Evolutionary conservation across 2,113 vertebrate species (phyloP).

Genomic region (Acanthisitta chloris): DNA sequence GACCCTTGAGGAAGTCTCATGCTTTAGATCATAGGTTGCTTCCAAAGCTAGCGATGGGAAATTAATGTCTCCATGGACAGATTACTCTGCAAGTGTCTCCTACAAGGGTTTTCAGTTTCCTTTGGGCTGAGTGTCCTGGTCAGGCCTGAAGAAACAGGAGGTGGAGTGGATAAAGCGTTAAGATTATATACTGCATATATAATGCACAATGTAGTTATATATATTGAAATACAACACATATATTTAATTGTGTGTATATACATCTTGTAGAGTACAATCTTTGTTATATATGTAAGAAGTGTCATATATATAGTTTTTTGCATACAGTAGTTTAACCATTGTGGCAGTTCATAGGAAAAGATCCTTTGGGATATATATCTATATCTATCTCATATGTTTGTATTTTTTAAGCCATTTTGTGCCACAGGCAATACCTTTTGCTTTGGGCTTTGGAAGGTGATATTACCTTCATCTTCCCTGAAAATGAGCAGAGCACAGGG

Average conservation of each 20-base stretch:
- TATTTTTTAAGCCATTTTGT: not conserved
- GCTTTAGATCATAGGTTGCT: not conserved
- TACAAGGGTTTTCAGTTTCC: not conserved
- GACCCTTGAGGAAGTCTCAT: not conserved
- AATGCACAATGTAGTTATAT: too few species aligned
- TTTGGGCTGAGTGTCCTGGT: not conserved
- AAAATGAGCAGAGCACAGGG: not conserved
- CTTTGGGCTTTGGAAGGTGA: not conserved
- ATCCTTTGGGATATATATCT: not conserved
- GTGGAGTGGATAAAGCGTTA: not conserved
- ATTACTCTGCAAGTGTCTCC: not conserved
- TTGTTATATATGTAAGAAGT: too few species aligned
- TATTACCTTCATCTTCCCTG: not conserved
- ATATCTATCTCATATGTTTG: not conserved
- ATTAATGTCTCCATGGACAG: not conserved
- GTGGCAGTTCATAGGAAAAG: not conserved
- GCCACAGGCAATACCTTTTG: not conserved
- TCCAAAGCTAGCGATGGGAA: slow-evolving; percentile 13
- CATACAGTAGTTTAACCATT: not conserved
- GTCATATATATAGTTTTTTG: not conserved
- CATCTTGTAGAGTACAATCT: too few species aligned
- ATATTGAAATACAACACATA: too few species aligned
- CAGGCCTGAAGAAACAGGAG: not conserved
- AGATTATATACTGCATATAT: too few species aligned
- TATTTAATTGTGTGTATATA: too few species aligned